phyloP scores from a whole-genome alignment of 2,888 invertebrate genomes.

The Cephus nigrinus region DNA sequence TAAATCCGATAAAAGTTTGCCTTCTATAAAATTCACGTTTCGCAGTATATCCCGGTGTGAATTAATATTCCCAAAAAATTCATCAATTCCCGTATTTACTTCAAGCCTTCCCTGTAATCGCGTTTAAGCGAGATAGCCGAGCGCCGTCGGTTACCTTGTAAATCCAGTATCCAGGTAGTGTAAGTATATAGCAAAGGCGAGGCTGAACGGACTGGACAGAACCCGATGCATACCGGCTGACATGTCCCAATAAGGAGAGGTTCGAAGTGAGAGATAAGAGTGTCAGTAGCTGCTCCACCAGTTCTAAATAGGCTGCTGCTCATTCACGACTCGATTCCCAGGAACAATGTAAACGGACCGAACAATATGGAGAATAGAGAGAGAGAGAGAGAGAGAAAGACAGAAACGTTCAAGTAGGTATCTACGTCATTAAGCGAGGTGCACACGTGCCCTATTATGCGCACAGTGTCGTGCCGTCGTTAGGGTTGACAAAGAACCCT shows the following conservation, averaged over 20 bases:
- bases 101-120: background rate
- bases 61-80: background rate
- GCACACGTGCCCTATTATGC: slow-evolving; percentile 47
- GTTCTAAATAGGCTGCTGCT: background rate
- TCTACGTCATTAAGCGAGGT: slow-evolving; percentile 39
- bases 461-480: background rate
- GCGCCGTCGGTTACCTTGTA: slow-evolving; percentile 24
- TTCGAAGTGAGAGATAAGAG: slow-evolving; percentile 14
- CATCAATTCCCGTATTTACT: background rate
- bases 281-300: slow-evolving; percentile 4
- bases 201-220: background rate
- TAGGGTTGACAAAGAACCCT: background rate
- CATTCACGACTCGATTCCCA: slow-evolving; percentile 1
- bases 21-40: too few relatives aligned
- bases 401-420: background rate
- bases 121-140: background rate
- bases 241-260: slow-evolving; percentile 43
- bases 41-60: background rate
- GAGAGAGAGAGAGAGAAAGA: background rate
- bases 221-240: slow-evolving; percentile 13
- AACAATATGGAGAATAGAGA: background rate
- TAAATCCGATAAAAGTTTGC: too few relatives aligned
- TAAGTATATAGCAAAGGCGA: background rate
- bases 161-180: slow-evolving; percentile 22
- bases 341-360: background rate